Evolutionary conservation across 2,888 invertebrate genomes (phyloP).

Genomic region (Agrotis segetum): DNA sequence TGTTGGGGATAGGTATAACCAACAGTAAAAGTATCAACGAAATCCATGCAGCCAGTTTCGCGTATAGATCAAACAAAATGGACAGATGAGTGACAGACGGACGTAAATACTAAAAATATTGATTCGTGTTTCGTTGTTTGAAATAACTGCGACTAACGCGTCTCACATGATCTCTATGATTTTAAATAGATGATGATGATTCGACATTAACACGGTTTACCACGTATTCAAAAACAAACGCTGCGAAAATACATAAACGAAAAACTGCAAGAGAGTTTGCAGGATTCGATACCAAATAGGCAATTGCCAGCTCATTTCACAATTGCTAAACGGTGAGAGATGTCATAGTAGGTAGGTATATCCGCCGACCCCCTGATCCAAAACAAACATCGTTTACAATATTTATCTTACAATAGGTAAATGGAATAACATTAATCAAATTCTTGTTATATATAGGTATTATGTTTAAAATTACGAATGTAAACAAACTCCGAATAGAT

Average conservation of each 20-base stretch:
- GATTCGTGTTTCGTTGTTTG: conserved; percentile 27
- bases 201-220: conserved; percentile 4
- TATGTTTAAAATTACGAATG: conserved; percentile 25
- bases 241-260: too few species aligned
- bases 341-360: too few species aligned
- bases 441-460: background rate
- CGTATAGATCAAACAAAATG: conserved; percentile 31
- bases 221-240: background rate
- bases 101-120: conserved; percentile 28
- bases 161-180: conserved; percentile 21
- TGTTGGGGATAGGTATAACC: background rate
- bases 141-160: conserved; percentile 1
- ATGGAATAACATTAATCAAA: conserved; percentile 2
- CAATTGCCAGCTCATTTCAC: background rate
- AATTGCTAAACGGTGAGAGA: background rate
- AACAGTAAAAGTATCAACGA: conserved; percentile 24
- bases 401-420: background rate
- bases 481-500: conserved; percentile 39
- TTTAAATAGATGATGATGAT: conserved; percentile 37
- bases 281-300: background rate
- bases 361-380: background rate
- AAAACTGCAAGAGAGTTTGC: too few species aligned
- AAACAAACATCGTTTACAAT: background rate
- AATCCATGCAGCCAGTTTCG: conserved; percentile 12
- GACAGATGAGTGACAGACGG: conserved; percentile 30